Conservation (phyloP, 1,140 invertebrate species). For the Eupeodes corollae region DNA sequence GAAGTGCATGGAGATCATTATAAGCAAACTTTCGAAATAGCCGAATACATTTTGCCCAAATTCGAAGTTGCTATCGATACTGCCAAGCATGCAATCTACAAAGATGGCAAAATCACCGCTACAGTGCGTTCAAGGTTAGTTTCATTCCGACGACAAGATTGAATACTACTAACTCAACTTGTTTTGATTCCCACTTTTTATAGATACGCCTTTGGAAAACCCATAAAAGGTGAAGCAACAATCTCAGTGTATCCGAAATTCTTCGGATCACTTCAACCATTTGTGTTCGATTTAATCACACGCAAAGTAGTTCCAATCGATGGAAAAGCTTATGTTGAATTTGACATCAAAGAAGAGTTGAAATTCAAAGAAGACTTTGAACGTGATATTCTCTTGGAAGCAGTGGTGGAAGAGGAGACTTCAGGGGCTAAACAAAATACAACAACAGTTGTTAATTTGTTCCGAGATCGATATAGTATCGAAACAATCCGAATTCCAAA, state of each 20-base stretch:
- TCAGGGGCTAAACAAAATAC: slow-evolving; percentile 67
- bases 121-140: slow-evolving; percentile 73
- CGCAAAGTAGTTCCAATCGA: slow-evolving; percentile 73
- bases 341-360: slow-evolving; percentile 60
- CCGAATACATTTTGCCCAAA: slow-evolving; percentile 86
- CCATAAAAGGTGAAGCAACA: slow-evolving; percentile 65
- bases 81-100: slow-evolving; percentile 71
- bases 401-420: slow-evolving; percentile 60
- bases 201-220: slow-evolving; percentile 57
- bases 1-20: slow-evolving; percentile 29
- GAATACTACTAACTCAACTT: background rate
- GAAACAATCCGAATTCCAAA: slow-evolving; percentile 68
- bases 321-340: slow-evolving; percentile 62
- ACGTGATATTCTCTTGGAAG: slow-evolving; percentile 59
- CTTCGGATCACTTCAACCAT: slow-evolving; percentile 34
- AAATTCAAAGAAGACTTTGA: slow-evolving; percentile 61
- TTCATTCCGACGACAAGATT: background rate
- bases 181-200: background rate
- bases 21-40: slow-evolving; percentile 38
- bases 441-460: slow-evolving; percentile 53
- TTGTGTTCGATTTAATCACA: slow-evolving; percentile 36
- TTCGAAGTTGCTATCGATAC: slow-evolving; percentile 79
- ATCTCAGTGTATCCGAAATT: slow-evolving; percentile 53
- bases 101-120: slow-evolving; percentile 62
- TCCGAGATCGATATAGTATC: slow-evolving; percentile 70